Percentiles rank a stretch among this genome's conserved stretches.
Conservation (phyloP, 64 coral and sea anemone genomes). For the Dendronephthya gigantea region DNA sequence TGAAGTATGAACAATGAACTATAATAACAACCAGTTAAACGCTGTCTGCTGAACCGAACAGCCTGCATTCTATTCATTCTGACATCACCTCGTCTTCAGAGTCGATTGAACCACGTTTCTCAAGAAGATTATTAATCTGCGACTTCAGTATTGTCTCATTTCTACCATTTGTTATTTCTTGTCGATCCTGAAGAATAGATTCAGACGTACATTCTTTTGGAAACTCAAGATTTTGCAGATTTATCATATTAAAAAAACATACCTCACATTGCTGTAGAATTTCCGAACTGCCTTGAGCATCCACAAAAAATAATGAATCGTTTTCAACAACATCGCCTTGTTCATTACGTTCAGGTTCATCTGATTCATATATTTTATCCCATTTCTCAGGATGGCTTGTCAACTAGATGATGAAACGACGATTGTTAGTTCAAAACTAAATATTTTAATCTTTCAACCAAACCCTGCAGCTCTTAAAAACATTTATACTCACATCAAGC, state of each 20-base stretch:
- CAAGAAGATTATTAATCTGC: background rate
- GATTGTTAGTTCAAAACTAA: background rate
- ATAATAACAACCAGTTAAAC: no score
- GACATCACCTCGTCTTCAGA: background rate
- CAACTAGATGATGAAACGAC: background rate
- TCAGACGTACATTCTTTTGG: background rate
- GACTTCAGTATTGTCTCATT: background rate
- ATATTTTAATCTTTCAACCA: background rate
- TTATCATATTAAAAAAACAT: no score
- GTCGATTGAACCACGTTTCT: background rate
- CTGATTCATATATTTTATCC: background rate
- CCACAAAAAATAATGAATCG: conserved; percentile 2
- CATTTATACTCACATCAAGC: no score
- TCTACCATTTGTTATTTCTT: background rate
- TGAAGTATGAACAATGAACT: no score
- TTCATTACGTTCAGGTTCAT: background rate
- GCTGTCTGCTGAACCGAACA: no score
- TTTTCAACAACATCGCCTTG: background rate
- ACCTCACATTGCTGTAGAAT: background rate
- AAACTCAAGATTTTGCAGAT: no score
- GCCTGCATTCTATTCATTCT: no score
- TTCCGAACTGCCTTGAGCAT: conserved; percentile 4
- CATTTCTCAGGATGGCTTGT: background rate
- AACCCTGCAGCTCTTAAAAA: background rate
- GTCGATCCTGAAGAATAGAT: background rate